Evolutionary conservation across 2,797 vertebrate species (phyloP), one percentile per base, ranked within the genome.

Genomic region (Arctocebus calabarensis): DNA sequence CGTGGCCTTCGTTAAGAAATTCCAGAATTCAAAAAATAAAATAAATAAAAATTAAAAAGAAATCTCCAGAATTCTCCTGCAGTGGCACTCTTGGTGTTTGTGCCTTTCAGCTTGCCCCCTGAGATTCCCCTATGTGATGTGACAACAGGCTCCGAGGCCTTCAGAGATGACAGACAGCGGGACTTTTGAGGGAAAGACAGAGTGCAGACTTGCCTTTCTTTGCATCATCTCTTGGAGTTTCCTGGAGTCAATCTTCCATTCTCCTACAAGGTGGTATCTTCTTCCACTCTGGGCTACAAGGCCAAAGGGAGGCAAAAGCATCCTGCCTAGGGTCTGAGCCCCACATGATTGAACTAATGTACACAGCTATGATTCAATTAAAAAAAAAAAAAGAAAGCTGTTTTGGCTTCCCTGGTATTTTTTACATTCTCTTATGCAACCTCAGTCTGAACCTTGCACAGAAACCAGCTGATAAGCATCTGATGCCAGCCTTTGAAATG

Each of bases 381-480:
- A n/a, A n/a, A n/a, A n/a, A n/a, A n/a, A n/a, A n/a, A n/a, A n/a
- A n/a, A 83, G 71, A 77, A 83, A 66, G 45, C 6, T 43, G 13
- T 84, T 75, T 78, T 74, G 43, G 32, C 43, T 91, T 96, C 19
- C 75, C 20, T 85, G 78, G 45, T 43, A n/a, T 94, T 90, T 78
- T 95, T 91, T 29, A 68, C 37, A n/a, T 71, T 88, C 87, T 92
- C 82, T 88, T 90, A 73, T 52, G 70, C 64, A 95, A 66, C 27
- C 27, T 87, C 61, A 77, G 29, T 79, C 70, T 55, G 13, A 64
- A 55, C 17, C 57, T 70, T 92, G 75, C 22, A 79, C 87, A 86
- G 88, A 93, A 84, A 25, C 52, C 88, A 90, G 62, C 29, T 84
- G 75, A 92, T 85, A 90, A 45, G 34, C 0, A 0, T 85, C 57